Evolutionary conservation across 2,797 vertebrate species (phyloP).

Genomic region (Synaphobranchus kaupii): DNA sequence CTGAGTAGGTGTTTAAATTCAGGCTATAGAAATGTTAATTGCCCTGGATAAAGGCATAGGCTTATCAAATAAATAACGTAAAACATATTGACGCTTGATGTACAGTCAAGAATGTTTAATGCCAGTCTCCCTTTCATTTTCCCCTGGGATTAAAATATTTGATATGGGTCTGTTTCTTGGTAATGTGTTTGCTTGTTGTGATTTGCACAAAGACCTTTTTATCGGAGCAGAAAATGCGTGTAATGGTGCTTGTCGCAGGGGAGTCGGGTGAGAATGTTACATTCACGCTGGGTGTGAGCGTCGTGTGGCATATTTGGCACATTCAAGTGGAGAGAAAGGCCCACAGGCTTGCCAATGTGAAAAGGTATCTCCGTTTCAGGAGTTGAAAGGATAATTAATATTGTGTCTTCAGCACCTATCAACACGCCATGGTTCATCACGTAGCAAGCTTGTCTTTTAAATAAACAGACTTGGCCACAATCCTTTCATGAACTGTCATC

Average conservation of each 20-base stretch:
- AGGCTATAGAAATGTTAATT: not conserved
- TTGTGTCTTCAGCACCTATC: not conserved
- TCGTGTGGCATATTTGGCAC: not conserved
- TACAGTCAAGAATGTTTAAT: not conserved
- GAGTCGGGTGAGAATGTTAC: not conserved
- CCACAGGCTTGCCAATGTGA: slow-evolving; percentile 3
- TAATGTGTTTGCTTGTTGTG: slow-evolving; percentile 3
- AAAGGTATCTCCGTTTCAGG: slow-evolving; percentile 9
- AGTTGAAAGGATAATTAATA: slow-evolving; percentile 16
- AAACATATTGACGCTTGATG: not conserved
- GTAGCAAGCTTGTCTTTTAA: slow-evolving; percentile 7
- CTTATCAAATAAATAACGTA: not conserved
- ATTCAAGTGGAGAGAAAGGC: not conserved
- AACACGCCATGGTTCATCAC: not conserved
- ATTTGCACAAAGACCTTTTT: not conserved
- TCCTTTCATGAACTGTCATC: not conserved
- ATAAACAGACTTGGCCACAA: not conserved
- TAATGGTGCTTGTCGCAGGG: not conserved
- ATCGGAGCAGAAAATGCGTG: not conserved
- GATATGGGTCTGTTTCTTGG: not conserved
- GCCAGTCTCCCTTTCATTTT: not conserved
- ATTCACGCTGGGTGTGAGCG: not conserved
- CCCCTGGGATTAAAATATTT: not conserved
- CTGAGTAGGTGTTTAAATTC: not conserved
- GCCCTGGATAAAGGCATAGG: not conserved